phyloP scores from a whole-genome alignment of 2,888 invertebrate species.

The Chymomyza amoena region DNA sequence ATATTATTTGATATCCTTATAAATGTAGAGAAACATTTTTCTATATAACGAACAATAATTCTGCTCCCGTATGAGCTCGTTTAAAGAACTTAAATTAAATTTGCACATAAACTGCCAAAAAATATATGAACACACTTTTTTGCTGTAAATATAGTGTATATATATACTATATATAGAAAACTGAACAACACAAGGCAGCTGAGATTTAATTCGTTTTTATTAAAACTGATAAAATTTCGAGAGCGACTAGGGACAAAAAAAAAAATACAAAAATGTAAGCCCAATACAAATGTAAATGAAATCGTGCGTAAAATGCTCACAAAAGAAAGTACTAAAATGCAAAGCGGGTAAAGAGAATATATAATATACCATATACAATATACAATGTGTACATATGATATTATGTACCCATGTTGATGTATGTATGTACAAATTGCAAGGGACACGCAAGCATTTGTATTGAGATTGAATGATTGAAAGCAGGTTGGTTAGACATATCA shows the following conservation, averaged over 20 bases:
- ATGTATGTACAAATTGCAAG: conserved; percentile 63
- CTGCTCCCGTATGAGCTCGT: too few relatives aligned
- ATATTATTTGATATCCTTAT: too few relatives aligned
- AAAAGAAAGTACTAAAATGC: conserved; percentile 45
- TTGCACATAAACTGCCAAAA: too few relatives aligned
- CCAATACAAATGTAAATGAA: conserved; percentile 62
- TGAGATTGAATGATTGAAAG: conserved; percentile 32
- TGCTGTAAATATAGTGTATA: neutral
- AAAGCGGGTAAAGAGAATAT: conserved; percentile 30
- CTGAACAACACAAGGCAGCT: neutral
- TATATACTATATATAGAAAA: too few relatives aligned
- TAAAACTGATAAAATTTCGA: conserved; percentile 46
- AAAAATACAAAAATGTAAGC: conserved; percentile 38
- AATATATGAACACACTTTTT: neutral
- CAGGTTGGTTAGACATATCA: conserved; percentile 19
- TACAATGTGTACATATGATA: conserved; percentile 27
- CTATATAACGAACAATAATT: too few relatives aligned
- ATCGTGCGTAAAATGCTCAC: conserved; percentile 68
- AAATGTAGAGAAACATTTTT: too few relatives aligned
- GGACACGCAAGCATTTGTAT: conserved; percentile 57
- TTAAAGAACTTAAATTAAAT: too few relatives aligned
- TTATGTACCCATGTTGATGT: conserved; percentile 6
- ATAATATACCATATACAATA: conserved; percentile 16
- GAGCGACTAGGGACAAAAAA: neutral
- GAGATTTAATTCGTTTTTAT: conserved; percentile 50